Conservation (phyloP, 2,113 vertebrate species). For the Corvus cornix region DNA sequence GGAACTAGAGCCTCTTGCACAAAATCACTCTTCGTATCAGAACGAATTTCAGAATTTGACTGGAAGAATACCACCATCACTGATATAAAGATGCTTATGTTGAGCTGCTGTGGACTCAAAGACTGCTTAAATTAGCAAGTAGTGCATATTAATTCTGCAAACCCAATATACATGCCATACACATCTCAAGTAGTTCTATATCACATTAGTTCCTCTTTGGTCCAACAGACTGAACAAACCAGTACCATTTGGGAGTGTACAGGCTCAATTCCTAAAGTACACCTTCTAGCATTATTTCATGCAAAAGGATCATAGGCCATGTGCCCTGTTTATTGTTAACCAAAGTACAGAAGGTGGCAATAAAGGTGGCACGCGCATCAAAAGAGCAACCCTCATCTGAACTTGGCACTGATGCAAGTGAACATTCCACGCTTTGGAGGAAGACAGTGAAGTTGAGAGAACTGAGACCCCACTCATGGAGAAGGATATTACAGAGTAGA, state of each 20-base stretch:
- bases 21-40: neutral
- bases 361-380: neutral
- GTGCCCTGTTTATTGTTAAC: neutral
- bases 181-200: neutral
- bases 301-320: neutral
- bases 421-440: neutral
- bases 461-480: neutral
- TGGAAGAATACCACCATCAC: neutral
- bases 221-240: neutral
- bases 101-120: neutral
- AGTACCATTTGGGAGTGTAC: neutral
- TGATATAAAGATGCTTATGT: neutral
- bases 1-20: neutral
- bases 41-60: neutral
- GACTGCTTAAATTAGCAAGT: neutral
- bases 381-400: neutral
- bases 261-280: neutral
- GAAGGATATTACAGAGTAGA: neutral
- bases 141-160: neutral
- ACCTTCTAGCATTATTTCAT: neutral
- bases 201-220: neutral
- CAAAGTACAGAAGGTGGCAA: neutral
- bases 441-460: neutral
- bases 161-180: neutral
- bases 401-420: neutral